Evolutionary conservation across 1,140 invertebrate genomes (phyloP).

Genomic region (Drosophila arizonae): DNA sequence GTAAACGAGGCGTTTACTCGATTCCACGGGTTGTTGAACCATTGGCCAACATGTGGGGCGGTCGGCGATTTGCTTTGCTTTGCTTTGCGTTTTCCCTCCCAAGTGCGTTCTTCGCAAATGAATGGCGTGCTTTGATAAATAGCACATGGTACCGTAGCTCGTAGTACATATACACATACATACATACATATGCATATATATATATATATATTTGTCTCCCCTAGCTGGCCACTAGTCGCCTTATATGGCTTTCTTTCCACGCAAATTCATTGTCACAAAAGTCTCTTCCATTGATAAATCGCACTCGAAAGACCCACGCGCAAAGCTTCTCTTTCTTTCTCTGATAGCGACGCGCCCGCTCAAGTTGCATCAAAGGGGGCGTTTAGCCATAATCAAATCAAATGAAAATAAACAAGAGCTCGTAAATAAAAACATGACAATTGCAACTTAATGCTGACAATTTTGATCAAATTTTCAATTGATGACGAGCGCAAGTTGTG

Average conservation of each 20-base stretch:
- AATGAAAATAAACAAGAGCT: conserved; percentile 8
- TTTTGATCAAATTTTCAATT: conserved; percentile 17
- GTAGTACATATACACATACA: too few relatives aligned
- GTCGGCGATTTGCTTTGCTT: conserved; percentile 20
- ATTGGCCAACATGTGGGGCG: conserved; percentile 44
- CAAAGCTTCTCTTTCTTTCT: not conserved
- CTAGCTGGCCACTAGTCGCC: conserved; percentile 6
- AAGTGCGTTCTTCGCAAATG: conserved; percentile 44
- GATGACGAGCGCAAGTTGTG: not conserved
- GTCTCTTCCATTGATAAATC: conserved; percentile 40
- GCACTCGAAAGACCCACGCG: conserved; percentile 40
- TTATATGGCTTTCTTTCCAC: conserved; percentile 56
- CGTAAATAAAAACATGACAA: conserved; percentile 13
- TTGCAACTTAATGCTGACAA: conserved; percentile 32
- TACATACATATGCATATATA: not conserved
- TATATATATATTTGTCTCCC: not conserved
- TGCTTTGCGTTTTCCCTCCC: conserved; percentile 15
- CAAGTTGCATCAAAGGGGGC: conserved; percentile 37
- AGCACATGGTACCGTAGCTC: conserved; percentile 32
- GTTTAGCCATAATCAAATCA: conserved; percentile 9
- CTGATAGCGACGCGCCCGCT: conserved; percentile 9
- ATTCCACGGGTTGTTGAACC: conserved; percentile 31
- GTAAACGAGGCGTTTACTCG: conserved; percentile 49
- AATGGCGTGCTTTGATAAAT: conserved; percentile 61
- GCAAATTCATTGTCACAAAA: conserved; percentile 52